Evolutionary conservation across 1,140 invertebrate species (phyloP).

Genomic region (Macrotrachela quadricornifera): DNA sequence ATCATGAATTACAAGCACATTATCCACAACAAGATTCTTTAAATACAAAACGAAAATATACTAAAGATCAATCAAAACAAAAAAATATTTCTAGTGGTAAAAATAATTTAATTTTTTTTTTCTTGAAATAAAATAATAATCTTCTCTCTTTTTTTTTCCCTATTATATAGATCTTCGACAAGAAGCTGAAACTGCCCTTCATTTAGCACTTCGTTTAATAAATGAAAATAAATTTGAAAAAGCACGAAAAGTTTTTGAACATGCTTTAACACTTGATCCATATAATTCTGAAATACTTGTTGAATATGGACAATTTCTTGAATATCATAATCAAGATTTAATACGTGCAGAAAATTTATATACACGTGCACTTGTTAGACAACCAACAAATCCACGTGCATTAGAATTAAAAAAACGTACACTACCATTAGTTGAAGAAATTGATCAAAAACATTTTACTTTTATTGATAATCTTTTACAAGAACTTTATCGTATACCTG

Average conservation of each 20-base stretch:
- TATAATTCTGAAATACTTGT: constrained; percentile 72
- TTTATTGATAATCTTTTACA: constrained; percentile 67
- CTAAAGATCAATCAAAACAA: no score
- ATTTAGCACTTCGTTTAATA: constrained; percentile 61
- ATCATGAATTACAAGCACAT: no score
- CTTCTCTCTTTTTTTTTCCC: no score
- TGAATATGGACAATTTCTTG: constrained; percentile 76
- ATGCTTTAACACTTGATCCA: constrained; percentile 67
- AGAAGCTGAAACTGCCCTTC: constrained; percentile 59
- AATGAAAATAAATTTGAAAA: constrained; percentile 56
- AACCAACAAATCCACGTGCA: constrained; percentile 52
- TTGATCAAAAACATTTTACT: constrained; percentile 54
- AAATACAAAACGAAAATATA: no score
- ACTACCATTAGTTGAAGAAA: constrained; percentile 61
- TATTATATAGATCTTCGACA: no score
- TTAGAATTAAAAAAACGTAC: constrained; percentile 48
- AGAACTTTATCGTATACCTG: constrained; percentile 53
- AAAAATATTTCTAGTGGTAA: no score
- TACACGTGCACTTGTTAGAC: constrained; percentile 51
- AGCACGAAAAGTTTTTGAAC: constrained; percentile 60
- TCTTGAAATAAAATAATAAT: no score
- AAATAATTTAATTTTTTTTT: no score
- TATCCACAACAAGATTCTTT: no score
- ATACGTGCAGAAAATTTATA: constrained; percentile 72
- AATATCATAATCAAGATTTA: constrained; percentile 59